A percentile compares a stretch with the other conserved stretches of the same genome.
Conservation (phyloP, 2,113 vertebrate genomes). For the Cebus imitator region DNA sequence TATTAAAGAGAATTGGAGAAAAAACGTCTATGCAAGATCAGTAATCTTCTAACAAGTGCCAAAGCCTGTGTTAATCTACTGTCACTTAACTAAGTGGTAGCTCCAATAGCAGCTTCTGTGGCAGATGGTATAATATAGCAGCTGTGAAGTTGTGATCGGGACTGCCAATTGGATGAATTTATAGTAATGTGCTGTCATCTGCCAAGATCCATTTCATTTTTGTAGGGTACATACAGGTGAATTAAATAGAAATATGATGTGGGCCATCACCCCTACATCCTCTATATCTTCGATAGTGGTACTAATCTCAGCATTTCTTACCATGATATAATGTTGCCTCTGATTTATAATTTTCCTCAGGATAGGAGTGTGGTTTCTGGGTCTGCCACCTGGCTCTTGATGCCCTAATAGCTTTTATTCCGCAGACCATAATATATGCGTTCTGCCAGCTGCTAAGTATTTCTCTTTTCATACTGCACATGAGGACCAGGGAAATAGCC, state of each 20-base stretch:
- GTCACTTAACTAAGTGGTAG: constrained; percentile 28
- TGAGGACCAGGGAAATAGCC: not conserved
- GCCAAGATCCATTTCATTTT: not conserved
- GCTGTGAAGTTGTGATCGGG: not conserved
- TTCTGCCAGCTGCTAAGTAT: not conserved
- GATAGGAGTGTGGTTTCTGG: not conserved
- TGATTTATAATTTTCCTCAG: constrained; percentile 23
- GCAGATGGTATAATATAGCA: constrained; percentile 21
- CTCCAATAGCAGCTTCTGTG: not conserved
- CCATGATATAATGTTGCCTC: not conserved
- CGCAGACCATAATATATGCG: not conserved
- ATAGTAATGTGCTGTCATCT: constrained; percentile 1
- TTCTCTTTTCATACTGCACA: not conserved
- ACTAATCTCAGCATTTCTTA: not conserved
- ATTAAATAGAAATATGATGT: not conserved
- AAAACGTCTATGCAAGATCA: not conserved
- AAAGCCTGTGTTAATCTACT: constrained; percentile 25
- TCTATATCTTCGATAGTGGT: not conserved
- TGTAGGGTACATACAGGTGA: not conserved
- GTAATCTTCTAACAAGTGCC: not conserved
- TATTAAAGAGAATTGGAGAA: not conserved
- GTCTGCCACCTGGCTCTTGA: not conserved
- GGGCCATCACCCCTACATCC: not conserved
- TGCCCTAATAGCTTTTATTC: not conserved
- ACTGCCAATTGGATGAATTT: constrained; percentile 16